Evolutionary conservation across 2,797 vertebrate species (phyloP).

Genomic region (Tadarida brasiliensis): DNA sequence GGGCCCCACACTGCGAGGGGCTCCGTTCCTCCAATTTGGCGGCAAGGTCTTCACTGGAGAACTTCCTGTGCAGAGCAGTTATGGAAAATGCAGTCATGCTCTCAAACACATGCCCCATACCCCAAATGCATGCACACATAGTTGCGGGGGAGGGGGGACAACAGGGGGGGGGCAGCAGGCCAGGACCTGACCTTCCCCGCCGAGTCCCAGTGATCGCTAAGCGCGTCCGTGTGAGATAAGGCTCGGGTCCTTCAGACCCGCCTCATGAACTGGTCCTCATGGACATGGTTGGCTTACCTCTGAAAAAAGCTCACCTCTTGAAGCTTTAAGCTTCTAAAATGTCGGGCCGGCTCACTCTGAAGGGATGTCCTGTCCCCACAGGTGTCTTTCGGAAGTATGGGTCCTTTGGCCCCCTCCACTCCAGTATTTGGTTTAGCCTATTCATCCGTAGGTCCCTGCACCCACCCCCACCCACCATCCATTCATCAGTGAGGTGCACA

Average conservation of each 20-base stretch:
- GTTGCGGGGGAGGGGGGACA: too few relatives aligned
- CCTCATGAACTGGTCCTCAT: not conserved
- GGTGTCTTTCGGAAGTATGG: not conserved
- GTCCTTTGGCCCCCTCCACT: not conserved
- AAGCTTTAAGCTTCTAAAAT: not conserved
- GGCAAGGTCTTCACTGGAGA: not conserved
- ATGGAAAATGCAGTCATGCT: not conserved
- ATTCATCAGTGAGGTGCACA: too few relatives aligned
- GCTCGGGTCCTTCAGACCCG: not conserved
- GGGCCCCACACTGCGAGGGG: not conserved
- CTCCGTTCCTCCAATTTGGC: not conserved
- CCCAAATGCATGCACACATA: too few relatives aligned
- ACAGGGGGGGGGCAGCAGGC: not conserved
- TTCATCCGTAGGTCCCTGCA: accelerated
- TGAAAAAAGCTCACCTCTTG: not conserved
- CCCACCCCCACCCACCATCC: not conserved
- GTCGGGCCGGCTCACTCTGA: not conserved
- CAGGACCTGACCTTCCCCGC: not conserved
- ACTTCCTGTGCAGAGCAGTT: not conserved
- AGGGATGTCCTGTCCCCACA: not conserved
- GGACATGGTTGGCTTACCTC: not conserved
- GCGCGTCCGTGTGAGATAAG: not conserved
- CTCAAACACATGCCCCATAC: accelerated
- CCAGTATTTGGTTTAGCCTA: not conserved
- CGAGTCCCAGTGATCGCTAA: not conserved